Conservation (phyloP, 2,797 vertebrate species). For the Coregonus suidteri region DNA sequence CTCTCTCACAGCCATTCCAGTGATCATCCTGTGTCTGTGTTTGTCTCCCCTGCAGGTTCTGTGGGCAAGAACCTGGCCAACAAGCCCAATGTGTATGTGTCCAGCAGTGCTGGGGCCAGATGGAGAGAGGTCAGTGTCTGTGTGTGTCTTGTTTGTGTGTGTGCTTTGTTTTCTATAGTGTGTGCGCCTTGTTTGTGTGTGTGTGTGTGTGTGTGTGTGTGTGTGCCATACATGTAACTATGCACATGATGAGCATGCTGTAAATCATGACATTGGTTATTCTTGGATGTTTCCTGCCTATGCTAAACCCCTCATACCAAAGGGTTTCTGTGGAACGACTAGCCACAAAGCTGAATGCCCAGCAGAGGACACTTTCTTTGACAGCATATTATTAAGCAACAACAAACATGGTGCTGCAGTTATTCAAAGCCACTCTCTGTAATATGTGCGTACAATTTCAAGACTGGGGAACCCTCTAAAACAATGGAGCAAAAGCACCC, state of each 20-base stretch:
- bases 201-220: neutral
- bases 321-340: neutral
- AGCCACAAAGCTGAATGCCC: neutral
- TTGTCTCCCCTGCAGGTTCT: conserved; percentile 77
- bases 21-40: neutral
- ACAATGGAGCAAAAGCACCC: neutral
- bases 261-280: neutral
- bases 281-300: neutral
- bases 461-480: too few species aligned
- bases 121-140: conserved; percentile 90
- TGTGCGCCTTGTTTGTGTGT: neutral
- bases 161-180: neutral
- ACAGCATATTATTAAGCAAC: neutral
- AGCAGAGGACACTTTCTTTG: neutral
- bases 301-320: neutral
- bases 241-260: neutral
- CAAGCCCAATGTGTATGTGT: conserved; percentile 95
- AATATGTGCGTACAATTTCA: too few species aligned
- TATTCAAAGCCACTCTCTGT: too few species aligned
- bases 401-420: neutral
- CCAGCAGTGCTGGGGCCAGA: conserved; percentile 90
- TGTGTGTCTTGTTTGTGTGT: neutral
- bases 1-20: neutral
- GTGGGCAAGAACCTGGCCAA: conserved; percentile 89
- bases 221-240: neutral